Conservation (phyloP, 2,113 vertebrate genomes). For the Dipodomys merriami region DNA sequence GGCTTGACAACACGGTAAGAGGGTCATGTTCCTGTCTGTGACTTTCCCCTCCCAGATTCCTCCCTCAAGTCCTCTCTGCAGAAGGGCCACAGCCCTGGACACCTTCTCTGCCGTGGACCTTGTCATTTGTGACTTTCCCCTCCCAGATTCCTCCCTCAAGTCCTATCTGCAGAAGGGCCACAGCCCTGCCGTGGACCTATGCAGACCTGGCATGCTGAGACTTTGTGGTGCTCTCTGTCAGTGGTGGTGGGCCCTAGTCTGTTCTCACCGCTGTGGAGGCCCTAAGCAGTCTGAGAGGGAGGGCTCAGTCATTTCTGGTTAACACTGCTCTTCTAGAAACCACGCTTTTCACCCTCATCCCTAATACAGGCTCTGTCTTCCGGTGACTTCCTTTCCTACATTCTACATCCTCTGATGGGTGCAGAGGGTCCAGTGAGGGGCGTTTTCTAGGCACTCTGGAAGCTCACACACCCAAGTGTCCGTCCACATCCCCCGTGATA, state of each 20-base stretch:
- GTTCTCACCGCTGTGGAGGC: background rate
- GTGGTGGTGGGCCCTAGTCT: background rate
- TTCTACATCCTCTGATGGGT: background rate
- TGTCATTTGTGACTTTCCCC: fast-evolving
- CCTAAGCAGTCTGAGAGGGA: background rate
- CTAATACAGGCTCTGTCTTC: background rate
- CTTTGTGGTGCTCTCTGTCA: background rate
- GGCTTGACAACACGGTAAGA: background rate
- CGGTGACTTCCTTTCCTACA: background rate
- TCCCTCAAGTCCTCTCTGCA: no score
- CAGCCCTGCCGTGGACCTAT: background rate
- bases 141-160: no score
- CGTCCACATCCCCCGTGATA: no score
- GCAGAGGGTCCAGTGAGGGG: background rate
- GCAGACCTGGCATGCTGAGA: background rate
- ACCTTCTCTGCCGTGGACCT: background rate
- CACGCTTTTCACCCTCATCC: no score
- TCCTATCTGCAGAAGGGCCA: no score
- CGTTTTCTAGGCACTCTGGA: no score
- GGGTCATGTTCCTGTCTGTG: fast-evolving
- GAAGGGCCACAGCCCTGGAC: background rate
- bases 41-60: no score
- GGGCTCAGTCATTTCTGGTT: background rate
- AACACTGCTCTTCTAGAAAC: no score
- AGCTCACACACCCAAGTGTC: background rate